A percentile compares a stretch with the other conserved stretches of the same genome.
phyloP scores from a whole-genome alignment of 2,888 invertebrate genomes.

The Sthenelais limicola region DNA sequence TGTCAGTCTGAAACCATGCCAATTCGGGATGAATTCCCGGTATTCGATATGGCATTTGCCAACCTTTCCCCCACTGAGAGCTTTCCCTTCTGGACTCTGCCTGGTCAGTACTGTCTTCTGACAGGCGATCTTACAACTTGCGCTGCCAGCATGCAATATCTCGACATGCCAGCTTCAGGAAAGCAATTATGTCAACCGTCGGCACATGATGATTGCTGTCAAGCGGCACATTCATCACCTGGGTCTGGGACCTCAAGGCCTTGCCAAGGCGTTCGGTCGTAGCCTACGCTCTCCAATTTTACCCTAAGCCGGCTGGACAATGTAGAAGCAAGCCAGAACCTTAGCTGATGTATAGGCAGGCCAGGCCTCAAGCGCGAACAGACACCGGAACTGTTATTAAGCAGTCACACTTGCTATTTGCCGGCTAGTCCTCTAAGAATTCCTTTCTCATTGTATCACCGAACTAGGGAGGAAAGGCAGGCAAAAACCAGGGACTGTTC shows the following conservation, averaged over 20 bases:
- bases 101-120: slow-evolving; percentile 16
- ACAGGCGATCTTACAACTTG: slow-evolving; percentile 30
- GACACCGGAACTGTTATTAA: slow-evolving; percentile 37
- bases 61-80: too few relatives aligned
- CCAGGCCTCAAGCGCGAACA: slow-evolving; percentile 8
- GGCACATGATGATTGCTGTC: slow-evolving; percentile 39
- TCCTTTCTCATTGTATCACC: neutral
- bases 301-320: slow-evolving; percentile 21
- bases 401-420: slow-evolving; percentile 7
- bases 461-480: too few relatives aligned
- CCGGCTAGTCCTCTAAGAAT: neutral
- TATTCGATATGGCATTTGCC: too few relatives aligned
- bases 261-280: neutral
- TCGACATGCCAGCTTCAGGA: slow-evolving; percentile 32
- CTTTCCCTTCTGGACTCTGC: too few relatives aligned
- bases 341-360: slow-evolving; percentile 9
- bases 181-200: slow-evolving; percentile 38
- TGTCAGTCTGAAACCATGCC: too few relatives aligned
- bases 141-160: slow-evolving; percentile 36
- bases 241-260: neutral
- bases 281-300: slow-evolving; percentile 26
- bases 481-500: too few relatives aligned
- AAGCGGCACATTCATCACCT: slow-evolving; percentile 32
- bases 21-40: too few relatives aligned
- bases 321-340: slow-evolving; percentile 26